A percentile compares a stretch with the other conserved stretches of the same genome.
phyloP scores from a whole-genome alignment of 2,113 vertebrate species.

The Charina bottae region DNA sequence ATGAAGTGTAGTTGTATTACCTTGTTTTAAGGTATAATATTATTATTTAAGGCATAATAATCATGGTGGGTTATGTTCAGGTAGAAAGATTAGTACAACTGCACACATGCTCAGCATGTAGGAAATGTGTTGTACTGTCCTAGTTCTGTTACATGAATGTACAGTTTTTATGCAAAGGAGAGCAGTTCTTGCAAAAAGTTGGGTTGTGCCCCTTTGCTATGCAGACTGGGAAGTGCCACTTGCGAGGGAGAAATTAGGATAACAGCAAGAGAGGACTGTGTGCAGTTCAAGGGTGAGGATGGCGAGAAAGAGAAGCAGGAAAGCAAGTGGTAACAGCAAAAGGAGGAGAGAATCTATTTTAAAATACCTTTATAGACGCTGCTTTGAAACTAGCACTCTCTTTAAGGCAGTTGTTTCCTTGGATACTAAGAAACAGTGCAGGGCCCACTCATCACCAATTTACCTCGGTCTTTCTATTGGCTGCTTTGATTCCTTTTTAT shows the following conservation, averaged over 20 bases:
- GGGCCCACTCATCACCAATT: neutral
- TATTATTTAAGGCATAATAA: too few species aligned
- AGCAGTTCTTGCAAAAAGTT: neutral
- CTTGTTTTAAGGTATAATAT: neutral
- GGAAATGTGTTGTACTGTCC: neutral
- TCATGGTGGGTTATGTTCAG: neutral
- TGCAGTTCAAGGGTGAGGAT: neutral
- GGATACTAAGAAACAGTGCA: conserved; percentile 14
- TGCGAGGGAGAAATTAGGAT: neutral
- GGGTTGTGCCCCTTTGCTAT: neutral
- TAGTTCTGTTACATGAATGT: neutral
- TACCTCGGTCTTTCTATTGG: conserved; percentile 3
- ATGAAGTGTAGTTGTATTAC: neutral
- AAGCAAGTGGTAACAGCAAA: neutral
- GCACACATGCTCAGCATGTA: neutral
- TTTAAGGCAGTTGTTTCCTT: conserved; percentile 20
- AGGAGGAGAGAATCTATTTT: neutral
- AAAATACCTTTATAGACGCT: neutral
- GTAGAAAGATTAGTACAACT: neutral
- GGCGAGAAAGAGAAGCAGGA: neutral
- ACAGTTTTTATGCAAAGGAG: neutral
- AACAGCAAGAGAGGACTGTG: neutral
- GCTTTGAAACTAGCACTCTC: neutral
- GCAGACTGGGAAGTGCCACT: neutral
- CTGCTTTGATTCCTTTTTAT: neutral